Base-by-base conservation (phyloP, 2,888 invertebrate genomes). In the Eugnorisma glareosa region DNA sequence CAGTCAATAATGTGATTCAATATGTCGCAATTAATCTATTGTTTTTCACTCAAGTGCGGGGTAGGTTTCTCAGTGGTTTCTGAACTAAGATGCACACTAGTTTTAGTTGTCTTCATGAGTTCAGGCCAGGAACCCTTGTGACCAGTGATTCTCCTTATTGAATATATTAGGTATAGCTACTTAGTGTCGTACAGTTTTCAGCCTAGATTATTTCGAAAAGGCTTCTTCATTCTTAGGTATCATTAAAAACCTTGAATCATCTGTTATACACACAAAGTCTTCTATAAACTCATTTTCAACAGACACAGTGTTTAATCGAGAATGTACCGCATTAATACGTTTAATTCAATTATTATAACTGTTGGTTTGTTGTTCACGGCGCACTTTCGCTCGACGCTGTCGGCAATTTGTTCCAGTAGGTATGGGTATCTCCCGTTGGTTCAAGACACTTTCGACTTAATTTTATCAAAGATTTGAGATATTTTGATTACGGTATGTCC, bases 331-430 rank as follows among this genome's bases (percentile, higher is more conserved):
- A 63, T 69, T 77, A 54, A 31, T 61, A 64, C 21, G 63, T 57
- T 64, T 83, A 74, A 83, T 83, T 76, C 43, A 85, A 85, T 84
- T 84, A 73, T 78, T 71, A 51, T 67, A 76, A 85, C 81, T 74
- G 85, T 84, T 72, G 51, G n/a, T 37, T 79, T 63, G 67, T 79
- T 68, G 75, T 79, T 80, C 76, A 67, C 67, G 64, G 66, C 85
- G 75, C 82, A 79, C 85, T 85, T 85, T 84, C 84, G 63, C 79
- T 84, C 73, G 68, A 24, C n/a, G 37, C 18, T 57, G 75, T 35
- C 66, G 45, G 63, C 24, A 54, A 85, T 79, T 79, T 63, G 79
- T 79, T 82, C 73, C 73, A 79, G 78, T 73, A 64, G 57, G 48
- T 79, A 35, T 3, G 68, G 18, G 35, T 59, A 31, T 1, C 45